Conservation (phyloP, 2,888 invertebrate species). For the Stenurella melanura region DNA sequence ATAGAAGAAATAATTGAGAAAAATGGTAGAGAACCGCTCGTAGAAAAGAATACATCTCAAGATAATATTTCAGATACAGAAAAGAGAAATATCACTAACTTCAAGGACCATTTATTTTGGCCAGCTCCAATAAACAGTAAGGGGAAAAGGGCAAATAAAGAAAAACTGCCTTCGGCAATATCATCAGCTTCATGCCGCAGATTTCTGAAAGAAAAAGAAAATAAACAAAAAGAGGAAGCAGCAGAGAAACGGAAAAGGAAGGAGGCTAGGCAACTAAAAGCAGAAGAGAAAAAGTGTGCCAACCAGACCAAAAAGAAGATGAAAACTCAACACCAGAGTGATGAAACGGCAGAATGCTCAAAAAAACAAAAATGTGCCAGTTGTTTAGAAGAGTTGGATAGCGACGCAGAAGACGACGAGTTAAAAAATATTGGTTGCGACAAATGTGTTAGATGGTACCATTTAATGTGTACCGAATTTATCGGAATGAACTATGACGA, state of each 20-base stretch:
- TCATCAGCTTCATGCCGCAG: not conserved
- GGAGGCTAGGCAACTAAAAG: not conserved
- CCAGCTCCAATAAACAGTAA: not conserved
- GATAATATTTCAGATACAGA: not conserved
- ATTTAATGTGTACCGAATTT: slow-evolving; percentile 36
- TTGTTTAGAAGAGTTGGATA: slow-evolving; percentile 34
- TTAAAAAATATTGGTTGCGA: slow-evolving; percentile 45
- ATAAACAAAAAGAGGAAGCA: not conserved
- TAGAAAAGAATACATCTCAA: not conserved
- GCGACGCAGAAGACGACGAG: slow-evolving; percentile 41
- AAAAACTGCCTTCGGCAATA: not conserved
- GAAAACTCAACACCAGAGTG: not conserved
- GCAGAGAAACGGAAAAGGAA: not conserved
- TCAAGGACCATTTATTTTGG: not conserved
- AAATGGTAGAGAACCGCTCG: not conserved
- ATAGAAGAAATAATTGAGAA: not conserved
- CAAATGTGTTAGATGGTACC: slow-evolving; percentile 42
- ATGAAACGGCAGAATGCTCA: not conserved
- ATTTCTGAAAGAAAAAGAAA: not conserved
- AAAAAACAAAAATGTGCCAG: slow-evolving; percentile 24
- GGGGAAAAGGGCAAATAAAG: not conserved
- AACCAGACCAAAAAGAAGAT: not conserved
- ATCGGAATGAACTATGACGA: not conserved
- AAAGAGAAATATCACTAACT: not conserved
- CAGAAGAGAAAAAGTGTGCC: not conserved